Percentiles rank a stretch among this genome's conserved stretches.
These are phyloP conservation scores for Eulemur rufifrons DNA, from an alignment of 2,113 vertebrate species.

Conservation along the genomic window DNA sequence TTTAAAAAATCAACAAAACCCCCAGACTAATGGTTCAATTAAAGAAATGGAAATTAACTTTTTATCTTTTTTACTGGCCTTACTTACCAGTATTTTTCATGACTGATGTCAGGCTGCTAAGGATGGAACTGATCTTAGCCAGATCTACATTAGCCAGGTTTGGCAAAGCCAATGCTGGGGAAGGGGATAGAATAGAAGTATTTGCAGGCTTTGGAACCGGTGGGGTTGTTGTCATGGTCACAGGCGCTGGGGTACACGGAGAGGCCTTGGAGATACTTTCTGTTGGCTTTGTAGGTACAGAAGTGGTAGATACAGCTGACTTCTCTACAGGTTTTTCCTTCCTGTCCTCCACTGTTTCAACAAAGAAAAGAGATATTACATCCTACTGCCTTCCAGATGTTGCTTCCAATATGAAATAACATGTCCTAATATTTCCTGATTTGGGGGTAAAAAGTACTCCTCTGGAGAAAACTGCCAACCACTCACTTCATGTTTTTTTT, in stretches of 20 bases:
- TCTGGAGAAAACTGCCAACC: background rate
- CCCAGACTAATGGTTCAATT: background rate
- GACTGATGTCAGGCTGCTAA: constrained; percentile 95
- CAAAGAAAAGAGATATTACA: background rate
- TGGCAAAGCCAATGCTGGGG: constrained; percentile 83
- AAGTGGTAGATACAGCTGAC: constrained; percentile 56
- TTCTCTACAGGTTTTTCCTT: constrained; percentile 87
- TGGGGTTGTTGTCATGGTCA: background rate
- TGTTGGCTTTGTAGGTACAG: constrained; percentile 49
- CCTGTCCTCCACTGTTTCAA: constrained; percentile 87
- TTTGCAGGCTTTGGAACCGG: constrained; percentile 71
- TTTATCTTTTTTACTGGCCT: background rate
- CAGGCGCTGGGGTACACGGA: constrained; percentile 19
- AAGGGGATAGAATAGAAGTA: constrained; percentile 52
- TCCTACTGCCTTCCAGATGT: background rate
- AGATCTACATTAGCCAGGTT: constrained; percentile 98
- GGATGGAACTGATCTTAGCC: constrained; percentile 99
- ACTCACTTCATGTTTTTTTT: background rate
- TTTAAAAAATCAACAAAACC: background rate
- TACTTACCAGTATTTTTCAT: constrained; percentile 97
- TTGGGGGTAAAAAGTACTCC: background rate
- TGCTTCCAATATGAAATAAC: constrained; percentile 4
- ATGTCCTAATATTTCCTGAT: background rate
- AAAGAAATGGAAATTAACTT: background rate
- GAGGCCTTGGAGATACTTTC: constrained; percentile 77